Base-by-base conservation (phyloP, 2,797 vertebrate genomes). In the Remorina albescens region DNA sequence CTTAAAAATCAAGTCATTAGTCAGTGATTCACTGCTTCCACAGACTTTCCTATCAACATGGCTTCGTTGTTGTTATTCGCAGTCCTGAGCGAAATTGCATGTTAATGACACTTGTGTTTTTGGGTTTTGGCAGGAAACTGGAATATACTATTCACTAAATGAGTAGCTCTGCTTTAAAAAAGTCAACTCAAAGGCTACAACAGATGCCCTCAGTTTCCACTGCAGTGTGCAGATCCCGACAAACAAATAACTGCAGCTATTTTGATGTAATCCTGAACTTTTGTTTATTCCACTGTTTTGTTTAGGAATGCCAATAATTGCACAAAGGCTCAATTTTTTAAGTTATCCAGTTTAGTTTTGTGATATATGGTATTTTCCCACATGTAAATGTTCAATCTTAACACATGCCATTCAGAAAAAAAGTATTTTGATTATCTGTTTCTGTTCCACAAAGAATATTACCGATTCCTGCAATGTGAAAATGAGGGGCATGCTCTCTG, bases 191-290 rank as follows among this genome's bases (percentile, higher is more conserved):
- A 23, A 59, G 30, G 51, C 19, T 25, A 21, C 19, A 73, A 53
- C 13, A 59, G 49, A 61, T 55, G 60, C 72, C 25, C 28, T n/a
- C 1, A 57, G 76, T 51, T 78, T 76, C 44, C 60, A 11, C n/a
- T 21, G 62, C 23, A 61, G 32, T 34, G 8, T 5, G 12, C 67
- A 25, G 11, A 61, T 66, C 42, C 53, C 21, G 51, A 50, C 37
- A 25, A 41, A 26, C 39, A 73, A 71, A 42, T 39, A 2, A 46
- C 19, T 10, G 53, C 15, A n/a, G n/a, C 44, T 18, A 16, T 30
- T 81, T 47, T 21, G 25, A 23, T n/a, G 68, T 47, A 3, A 54
- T 49, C 44, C 41, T 44, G 15, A 58, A 41, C 34, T 34, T 46
- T 41, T 49, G 41, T n/a, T n/a, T n/a, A n/a, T n/a, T n/a, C n/a